Evolutionary conservation across 1,140 invertebrate genomes (phyloP), one percentile per base, ranked within the genome.

Genomic region (Manduca sexta): DNA sequence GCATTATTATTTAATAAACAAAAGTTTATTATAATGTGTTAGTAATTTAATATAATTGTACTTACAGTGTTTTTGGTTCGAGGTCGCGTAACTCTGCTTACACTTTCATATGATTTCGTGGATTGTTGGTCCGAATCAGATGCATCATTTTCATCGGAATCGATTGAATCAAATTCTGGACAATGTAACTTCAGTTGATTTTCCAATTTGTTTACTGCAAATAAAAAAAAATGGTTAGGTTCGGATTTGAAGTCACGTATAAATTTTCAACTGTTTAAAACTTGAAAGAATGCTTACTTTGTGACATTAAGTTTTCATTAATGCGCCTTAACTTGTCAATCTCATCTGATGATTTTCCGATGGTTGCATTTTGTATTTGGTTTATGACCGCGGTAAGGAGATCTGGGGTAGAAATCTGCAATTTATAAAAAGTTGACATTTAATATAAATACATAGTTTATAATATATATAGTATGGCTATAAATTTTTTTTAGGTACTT

Each of bases 331-430:
- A 21, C 1, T 51, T 45, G 4, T 55, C 42, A 1, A 69, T 53
- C 11, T 59, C 52, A 4, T 63, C 41, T 13, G 40, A 17, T 6
- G 59, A 37, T 0, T 51, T 40, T 17, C 15, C 12, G 38, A 49
- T 26, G 6, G 49, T 12, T 0, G 56, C 51, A 34, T 31, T 43
- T 31, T 60, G 53, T 1, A 67, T 45, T 18, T 52, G 39, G 6
- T 37, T 45, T 10, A 67, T 47, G 1, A 57, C 64, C 7, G 51
- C 60, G 0, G 61, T 53, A 3, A 67, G 31, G 14, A 69, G 51
- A 11, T 64, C 58, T 5, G 49, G 44, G 15, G 60, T 56, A 11
- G 56, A 52, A 0, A 58, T 33, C 66, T 69, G 40, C 44, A 53
- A 56, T 13, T 21, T 39, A 45, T 14, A 47, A 41, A 39, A 8